Evolutionary conservation across 2,888 invertebrate species (phyloP).

Genomic region (Sylvicola cinctus): DNA sequence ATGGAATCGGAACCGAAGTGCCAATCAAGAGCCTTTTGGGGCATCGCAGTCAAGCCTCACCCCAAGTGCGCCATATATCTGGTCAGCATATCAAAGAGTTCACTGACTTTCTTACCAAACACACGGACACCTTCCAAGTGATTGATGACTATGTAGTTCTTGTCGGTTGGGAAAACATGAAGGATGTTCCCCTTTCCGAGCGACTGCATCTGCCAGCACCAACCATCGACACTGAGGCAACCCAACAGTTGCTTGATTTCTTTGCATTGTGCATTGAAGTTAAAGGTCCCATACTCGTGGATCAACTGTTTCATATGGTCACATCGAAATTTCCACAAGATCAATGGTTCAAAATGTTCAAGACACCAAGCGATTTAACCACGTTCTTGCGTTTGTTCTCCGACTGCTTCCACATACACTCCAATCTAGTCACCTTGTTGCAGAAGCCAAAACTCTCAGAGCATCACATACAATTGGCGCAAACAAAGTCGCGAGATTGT

Average conservation of each 20-base stretch:
- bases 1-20: constrained; percentile 89
- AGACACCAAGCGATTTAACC: constrained; percentile 71
- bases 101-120: constrained; percentile 67
- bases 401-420: constrained; percentile 85
- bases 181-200: constrained; percentile 43
- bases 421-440: constrained; percentile 71
- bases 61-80: constrained; percentile 91
- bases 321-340: constrained; percentile 56
- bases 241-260: constrained; percentile 64
- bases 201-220: constrained; percentile 49
- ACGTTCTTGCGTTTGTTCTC: constrained; percentile 85
- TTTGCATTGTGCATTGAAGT: constrained; percentile 64
- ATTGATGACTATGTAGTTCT: constrained; percentile 70
- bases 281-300: constrained; percentile 65
- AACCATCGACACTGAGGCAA: constrained; percentile 61
- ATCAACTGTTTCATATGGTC: constrained; percentile 67
- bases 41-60: constrained; percentile 88
- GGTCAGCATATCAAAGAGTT: constrained; percentile 89
- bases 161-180: constrained; percentile 44
- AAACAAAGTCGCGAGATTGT: constrained; percentile 23
- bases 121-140: constrained; percentile 69
- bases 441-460: constrained; percentile 52
- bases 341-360: constrained; percentile 71
- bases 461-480: constrained; percentile 23
- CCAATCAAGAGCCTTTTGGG: constrained; percentile 92